Base-by-base conservation (phyloP, 2,113 vertebrate genomes). In the Sarotherodon lohbergeri region DNA sequence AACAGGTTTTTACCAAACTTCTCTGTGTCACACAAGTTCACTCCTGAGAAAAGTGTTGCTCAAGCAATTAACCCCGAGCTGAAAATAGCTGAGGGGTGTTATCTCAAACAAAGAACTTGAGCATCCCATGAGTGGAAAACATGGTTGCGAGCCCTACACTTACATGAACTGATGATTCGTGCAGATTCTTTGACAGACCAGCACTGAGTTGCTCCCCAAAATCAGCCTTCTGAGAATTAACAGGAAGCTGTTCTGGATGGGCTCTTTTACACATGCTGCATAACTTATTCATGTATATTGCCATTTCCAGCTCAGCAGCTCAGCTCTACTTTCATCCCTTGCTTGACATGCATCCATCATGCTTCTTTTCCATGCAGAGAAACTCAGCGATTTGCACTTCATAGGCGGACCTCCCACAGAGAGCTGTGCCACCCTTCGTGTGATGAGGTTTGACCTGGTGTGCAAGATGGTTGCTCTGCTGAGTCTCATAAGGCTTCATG, bases 331-430 rank as follows among this genome's bases (percentile, higher is more conserved):
- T 80, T 43, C 39, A 82, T 82, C 57, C 19, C 14, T 3, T 48
- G 2, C 29, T 0, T 83, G 59, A 81, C 83, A 80, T 11, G 39
- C 83, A 43, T 82, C 78, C 11, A 11, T 86, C 86, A 81, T 17
- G n/a, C 68, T 61, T 19, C 10, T 32, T 59, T 4, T 54, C 29
- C 36, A 6, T 13, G 12, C 12, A 6, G 14, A 17, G 54, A 39
- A 55, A 32, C 22, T 48, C 46, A 46, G 22, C 2, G 2, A 90
- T 88, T 88, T 83, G 22, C 54, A 83, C 39, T 81, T 86, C 76
- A 86, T 2, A 84, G 48, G 14, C 29, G 2, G 2, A 2, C 46
- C 56, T 81, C 63, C 81, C 17, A 10, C 9, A 19, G 46, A 34
- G 84, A 5, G 19, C 79, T 11, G 63, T 12, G 39, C 61, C 24